Conservation (phyloP, 1,140 invertebrate genomes). For the Tribolium castaneum region DNA sequence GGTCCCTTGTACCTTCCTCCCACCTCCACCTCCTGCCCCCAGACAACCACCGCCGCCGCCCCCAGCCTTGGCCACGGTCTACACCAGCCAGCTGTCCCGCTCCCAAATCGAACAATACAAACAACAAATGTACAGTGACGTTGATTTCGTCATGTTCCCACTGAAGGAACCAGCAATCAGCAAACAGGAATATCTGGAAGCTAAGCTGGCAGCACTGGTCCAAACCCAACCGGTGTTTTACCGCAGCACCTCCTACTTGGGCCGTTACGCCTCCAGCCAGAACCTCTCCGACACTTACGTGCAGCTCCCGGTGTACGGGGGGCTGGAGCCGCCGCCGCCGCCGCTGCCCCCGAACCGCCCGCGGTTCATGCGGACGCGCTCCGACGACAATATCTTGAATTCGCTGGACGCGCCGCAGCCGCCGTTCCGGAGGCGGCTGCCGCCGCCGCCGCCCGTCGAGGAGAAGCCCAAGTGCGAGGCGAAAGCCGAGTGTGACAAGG, state of each 20-base stretch:
- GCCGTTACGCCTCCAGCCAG: constrained; percentile 79
- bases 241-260: constrained; percentile 81
- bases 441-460: constrained; percentile 75
- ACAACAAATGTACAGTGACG: constrained; percentile 88
- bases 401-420: constrained; percentile 65
- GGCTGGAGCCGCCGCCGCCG: constrained; percentile 70
- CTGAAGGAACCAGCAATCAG: constrained; percentile 88
- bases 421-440: constrained; percentile 74
- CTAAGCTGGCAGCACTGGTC: constrained; percentile 76
- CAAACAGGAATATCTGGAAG: constrained; percentile 89
- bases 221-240: constrained; percentile 77
- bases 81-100: constrained; percentile 76
- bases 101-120: constrained; percentile 86
- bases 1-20: constrained; percentile 70
- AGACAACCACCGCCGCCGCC: constrained; percentile 66
- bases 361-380: constrained; percentile 75
- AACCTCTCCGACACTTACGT: constrained; percentile 79
- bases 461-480: constrained; percentile 46
- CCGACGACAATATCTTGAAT: constrained; percentile 83
- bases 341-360: constrained; percentile 68
- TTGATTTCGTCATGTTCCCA: constrained; percentile 91
- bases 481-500: constrained; percentile 38
- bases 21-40: constrained; percentile 66
- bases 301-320: constrained; percentile 72
- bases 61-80: constrained; percentile 71